Percentiles rank a stretch among this genome's conserved stretches.
phyloP scores from a whole-genome alignment of 2,113 vertebrate species.

The Cromileptes altivelis region DNA sequence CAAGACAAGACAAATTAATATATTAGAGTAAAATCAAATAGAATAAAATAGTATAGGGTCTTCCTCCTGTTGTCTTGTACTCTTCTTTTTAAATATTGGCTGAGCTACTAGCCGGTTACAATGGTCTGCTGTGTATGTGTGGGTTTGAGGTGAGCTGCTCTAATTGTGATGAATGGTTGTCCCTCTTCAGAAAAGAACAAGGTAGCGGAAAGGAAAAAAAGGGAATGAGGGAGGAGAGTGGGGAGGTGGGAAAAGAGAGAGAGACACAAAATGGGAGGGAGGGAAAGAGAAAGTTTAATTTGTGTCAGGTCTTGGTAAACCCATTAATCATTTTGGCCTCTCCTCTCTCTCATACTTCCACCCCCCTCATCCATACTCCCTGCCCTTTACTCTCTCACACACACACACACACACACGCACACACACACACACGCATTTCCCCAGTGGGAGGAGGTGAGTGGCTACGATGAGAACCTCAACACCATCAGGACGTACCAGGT shows the following conservation, averaged over 20 bases:
- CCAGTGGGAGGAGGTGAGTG: constrained; percentile 98
- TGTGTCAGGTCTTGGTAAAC: constrained; percentile 78
- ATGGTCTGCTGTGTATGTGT: constrained; percentile 36
- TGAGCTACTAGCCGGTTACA: constrained; percentile 27
- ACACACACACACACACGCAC: not conserved
- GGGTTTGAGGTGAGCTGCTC: constrained; percentile 64
- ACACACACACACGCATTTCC: not conserved
- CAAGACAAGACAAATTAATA: not conserved
- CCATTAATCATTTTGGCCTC: constrained; percentile 79
- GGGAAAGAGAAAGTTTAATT: constrained; percentile 75
- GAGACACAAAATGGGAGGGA: constrained; percentile 49
- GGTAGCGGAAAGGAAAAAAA: constrained; percentile 41
- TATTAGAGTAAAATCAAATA: constrained; percentile 4
- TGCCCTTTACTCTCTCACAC: not conserved
- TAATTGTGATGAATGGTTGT: constrained; percentile 83
- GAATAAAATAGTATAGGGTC: not conserved
- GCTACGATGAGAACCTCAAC: constrained; percentile 97
- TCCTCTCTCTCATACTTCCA: constrained; percentile 13
- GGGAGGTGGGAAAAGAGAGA: constrained; percentile 20
- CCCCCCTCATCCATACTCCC: constrained; percentile 15
- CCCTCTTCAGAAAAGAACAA: constrained; percentile 58
- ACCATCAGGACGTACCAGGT: constrained; percentile 98
- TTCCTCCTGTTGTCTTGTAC: constrained; percentile 2
- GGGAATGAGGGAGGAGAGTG: constrained; percentile 28
- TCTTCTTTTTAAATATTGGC: constrained; percentile 14